Evolutionary conservation across 2,888 invertebrate species (phyloP).

Genomic region (Muschampia plurimacula): DNA sequence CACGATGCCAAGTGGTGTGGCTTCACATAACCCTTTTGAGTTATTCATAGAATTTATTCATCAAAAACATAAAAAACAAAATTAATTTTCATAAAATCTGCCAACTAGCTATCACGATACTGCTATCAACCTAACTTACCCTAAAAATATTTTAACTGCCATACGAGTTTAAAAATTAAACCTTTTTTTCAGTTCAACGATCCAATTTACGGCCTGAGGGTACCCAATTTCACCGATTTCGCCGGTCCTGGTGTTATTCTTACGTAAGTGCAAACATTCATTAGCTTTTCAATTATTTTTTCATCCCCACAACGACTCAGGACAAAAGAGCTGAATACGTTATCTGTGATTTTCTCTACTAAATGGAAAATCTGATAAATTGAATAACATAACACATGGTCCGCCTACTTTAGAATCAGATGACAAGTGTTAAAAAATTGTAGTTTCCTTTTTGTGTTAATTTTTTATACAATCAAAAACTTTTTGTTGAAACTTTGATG

Average conservation of each 20-base stretch:
- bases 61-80: no score
- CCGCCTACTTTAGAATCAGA: no score
- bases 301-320: background rate
- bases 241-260: constrained; percentile 97
- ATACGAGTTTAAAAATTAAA: constrained; percentile 6
- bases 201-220: constrained; percentile 90
- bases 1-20: constrained; percentile 54
- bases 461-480: no score
- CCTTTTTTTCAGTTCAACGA: constrained; percentile 86
- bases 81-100: no score
- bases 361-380: background rate
- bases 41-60: no score
- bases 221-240: constrained; percentile 96
- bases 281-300: constrained; percentile 21
- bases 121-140: background rate
- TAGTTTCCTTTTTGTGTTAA: no score
- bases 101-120: no score
- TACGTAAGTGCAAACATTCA: constrained; percentile 86
- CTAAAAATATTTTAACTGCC: background rate
- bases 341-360: background rate
- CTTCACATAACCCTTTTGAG: no score
- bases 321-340: background rate
- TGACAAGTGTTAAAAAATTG: no score
- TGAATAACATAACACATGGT: no score
- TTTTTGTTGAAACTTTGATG: no score